These are phyloP conservation scores for Punctoribates punctum DNA, from an alignment of 2,888 invertebrate genomes.

Conservation along the genomic window DNA sequence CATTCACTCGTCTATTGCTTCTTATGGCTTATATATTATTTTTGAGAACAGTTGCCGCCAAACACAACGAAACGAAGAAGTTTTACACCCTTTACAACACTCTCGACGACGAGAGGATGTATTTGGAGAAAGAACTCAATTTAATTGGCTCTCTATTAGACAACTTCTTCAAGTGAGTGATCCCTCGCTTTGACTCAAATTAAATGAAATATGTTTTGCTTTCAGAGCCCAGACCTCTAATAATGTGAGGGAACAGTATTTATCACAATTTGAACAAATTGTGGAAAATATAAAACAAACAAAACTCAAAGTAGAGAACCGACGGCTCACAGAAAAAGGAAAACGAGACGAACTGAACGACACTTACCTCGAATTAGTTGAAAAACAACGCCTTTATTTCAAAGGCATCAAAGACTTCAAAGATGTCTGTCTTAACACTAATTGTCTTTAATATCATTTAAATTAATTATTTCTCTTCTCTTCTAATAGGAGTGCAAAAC, in stretches of 20 bases:
- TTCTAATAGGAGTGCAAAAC: slow-evolving; percentile 40
- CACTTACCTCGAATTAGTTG: slow-evolving; percentile 57
- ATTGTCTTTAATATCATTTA: background rate
- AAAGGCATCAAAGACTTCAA: slow-evolving; percentile 71
- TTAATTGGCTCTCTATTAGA: slow-evolving; percentile 56
- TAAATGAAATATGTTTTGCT: slow-evolving; percentile 44
- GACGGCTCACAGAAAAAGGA: slow-evolving; percentile 65
- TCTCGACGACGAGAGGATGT: slow-evolving; percentile 85
- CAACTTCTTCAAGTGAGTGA: slow-evolving; percentile 50
- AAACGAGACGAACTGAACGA: slow-evolving; percentile 65
- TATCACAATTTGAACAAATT: slow-evolving; percentile 83
- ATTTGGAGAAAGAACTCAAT: slow-evolving; percentile 76
- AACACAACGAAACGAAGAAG: slow-evolving; percentile 95
- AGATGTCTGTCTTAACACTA: slow-evolving; percentile 53
- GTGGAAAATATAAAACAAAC: slow-evolving; percentile 84
- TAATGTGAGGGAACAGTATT: slow-evolving; percentile 76
- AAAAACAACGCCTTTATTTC: slow-evolving; percentile 72
- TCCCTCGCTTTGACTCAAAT: background rate
- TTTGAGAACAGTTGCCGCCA: slow-evolving; percentile 72
- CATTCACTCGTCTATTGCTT: background rate
- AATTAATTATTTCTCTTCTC: background rate
- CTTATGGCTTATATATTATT: slow-evolving; percentile 42
- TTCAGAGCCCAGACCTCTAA: slow-evolving; percentile 73
- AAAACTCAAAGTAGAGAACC: slow-evolving; percentile 67
- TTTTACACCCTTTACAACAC: slow-evolving; percentile 95